Evolutionary conservation across 2,888 invertebrate genomes (phyloP), one percentile per base, ranked within the genome.

Genomic region (Stenchaetothrips biformis): DNA sequence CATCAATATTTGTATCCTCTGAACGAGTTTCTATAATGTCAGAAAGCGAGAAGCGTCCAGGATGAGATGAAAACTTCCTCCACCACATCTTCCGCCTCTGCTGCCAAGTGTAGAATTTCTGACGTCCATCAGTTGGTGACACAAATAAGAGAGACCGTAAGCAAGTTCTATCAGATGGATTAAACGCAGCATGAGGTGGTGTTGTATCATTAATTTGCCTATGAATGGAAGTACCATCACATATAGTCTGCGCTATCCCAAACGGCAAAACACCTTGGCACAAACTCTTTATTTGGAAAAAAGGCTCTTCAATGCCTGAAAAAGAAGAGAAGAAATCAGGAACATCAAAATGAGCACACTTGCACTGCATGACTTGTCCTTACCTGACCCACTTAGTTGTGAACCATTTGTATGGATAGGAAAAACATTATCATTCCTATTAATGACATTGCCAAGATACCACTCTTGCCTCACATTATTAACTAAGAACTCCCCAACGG

Each of bases 31-130:
- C 86, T 86, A 89, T 85, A 87, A 85, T 88, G 84, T 93, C 93
- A 79, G 90, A 90, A 11, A 93, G 85, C 74, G 86, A 85, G 86
- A 94, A 94, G 79, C 92, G 88, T 81, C 93, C 92, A 18, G 95
- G 95, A 83, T 91, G 90, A 4, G 91, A 90, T 81, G 93, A 92
- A 85, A 92, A 90, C 90, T 92, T 93, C 87, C 94, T 92, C 95
- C 95, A 95, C 95, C 95, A 95, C 83, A 92, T 91, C 85, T 93
- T 93, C 81, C 94, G 89, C 84, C 93, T 92, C 82, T 92, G 89
- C 85, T 94, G 94, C 88, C 93, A 92, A 83, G 92, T 91, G 84
- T 93, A 91, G 85, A 93, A 94, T 85, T 91, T 89, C 83, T 92
- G 92, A 84, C 90, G 83, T n/a, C 83, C 83, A 48, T 82, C 82